phyloP scores from a whole-genome alignment of 1,140 invertebrate species.

The Aphaenogaster rudis region DNA sequence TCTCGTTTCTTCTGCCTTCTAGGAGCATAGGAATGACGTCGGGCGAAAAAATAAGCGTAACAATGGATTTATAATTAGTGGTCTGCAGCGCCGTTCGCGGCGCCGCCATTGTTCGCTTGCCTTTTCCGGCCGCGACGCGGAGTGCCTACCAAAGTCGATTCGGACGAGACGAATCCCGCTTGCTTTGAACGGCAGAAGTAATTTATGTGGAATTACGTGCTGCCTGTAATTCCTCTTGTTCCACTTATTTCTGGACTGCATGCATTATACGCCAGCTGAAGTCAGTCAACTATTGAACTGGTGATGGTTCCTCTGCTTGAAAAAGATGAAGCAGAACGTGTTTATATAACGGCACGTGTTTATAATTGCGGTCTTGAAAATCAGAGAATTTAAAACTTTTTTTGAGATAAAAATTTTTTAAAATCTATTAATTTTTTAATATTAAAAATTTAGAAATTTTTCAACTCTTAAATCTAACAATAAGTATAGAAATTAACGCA shows the following conservation, averaged over 20 bases:
- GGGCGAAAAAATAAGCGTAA: slow-evolving; percentile 79
- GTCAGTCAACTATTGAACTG: slow-evolving; percentile 24
- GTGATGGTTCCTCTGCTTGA: not conserved
- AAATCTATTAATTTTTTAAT: not conserved
- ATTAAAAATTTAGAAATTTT: not conserved
- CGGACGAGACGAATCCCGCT: slow-evolving; percentile 61
- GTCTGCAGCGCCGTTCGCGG: slow-evolving; percentile 71
- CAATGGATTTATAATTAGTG: slow-evolving; percentile 84
- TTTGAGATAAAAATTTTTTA: not conserved
- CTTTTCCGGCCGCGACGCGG: slow-evolving; percentile 72
- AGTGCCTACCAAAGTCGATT: slow-evolving; percentile 70
- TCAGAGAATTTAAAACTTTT: not conserved
- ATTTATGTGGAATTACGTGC: slow-evolving; percentile 59
- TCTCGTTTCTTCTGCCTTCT: slow-evolving; percentile 55
- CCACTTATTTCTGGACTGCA: slow-evolving; percentile 39
- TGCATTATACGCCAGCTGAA: slow-evolving; percentile 32
- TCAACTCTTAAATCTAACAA: not conserved
- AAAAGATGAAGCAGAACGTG: not conserved
- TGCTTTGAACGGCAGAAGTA: slow-evolving; percentile 56
- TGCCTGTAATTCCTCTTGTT: slow-evolving; percentile 55
- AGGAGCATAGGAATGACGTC: slow-evolving; percentile 74
- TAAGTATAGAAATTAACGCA: not conserved
- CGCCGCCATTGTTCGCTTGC: slow-evolving; percentile 60
- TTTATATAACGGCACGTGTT: not conserved
- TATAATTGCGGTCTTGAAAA: not conserved